Conservation (phyloP, 2,888 invertebrate genomes). For the Xanthia icteritia region DNA sequence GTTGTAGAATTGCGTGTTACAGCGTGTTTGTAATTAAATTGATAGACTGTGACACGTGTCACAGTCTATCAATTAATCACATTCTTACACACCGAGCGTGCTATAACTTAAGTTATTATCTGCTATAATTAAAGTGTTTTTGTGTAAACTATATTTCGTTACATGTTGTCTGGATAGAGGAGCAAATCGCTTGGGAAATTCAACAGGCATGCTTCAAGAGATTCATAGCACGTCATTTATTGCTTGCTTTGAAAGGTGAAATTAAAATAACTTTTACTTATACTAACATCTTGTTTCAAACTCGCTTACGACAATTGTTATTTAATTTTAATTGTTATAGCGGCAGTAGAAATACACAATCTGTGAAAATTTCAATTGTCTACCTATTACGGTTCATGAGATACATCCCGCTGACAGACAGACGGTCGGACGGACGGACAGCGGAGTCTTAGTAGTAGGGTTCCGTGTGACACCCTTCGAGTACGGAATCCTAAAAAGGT, state of each 20-base stretch:
- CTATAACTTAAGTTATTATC: background rate
- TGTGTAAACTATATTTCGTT: background rate
- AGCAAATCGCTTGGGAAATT: constrained; percentile 10
- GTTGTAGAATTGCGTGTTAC: constrained; percentile 26
- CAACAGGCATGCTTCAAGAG: background rate
- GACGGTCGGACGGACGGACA: too few species aligned
- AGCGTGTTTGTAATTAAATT: background rate
- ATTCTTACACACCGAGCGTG: background rate
- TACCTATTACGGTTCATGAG: too few species aligned
- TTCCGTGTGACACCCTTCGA: too few species aligned
- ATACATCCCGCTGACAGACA: too few species aligned
- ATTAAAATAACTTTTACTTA: background rate
- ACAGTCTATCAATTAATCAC: constrained; percentile 33
- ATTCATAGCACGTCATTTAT: background rate
- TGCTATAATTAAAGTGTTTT: constrained; percentile 12
- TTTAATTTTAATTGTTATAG: too few species aligned
- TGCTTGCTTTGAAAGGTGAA: background rate
- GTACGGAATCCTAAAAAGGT: too few species aligned
- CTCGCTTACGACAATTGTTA: background rate
- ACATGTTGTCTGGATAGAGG: background rate
- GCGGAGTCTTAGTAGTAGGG: too few species aligned
- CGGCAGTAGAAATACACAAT: too few species aligned
- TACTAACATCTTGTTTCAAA: background rate
- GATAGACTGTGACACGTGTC: background rate
- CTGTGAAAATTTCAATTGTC: too few species aligned